Percentiles rank a stretch among this genome's conserved stretches.
Evolutionary conservation across 2,888 invertebrate genomes (phyloP).

Genomic region (Cryptus armator): DNA sequence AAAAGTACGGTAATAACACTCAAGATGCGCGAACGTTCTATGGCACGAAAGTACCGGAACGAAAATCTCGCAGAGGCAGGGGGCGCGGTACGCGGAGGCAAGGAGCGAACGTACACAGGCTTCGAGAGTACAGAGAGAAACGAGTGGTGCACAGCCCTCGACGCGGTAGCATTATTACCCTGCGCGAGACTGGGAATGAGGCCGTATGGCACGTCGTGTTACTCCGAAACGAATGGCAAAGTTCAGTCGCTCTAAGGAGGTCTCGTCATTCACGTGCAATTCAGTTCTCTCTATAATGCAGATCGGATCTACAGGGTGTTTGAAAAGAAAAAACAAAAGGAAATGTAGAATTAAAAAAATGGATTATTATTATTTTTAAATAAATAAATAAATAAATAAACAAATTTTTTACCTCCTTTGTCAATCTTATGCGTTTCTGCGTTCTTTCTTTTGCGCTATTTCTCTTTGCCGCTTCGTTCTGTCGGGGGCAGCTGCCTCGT

Average conservation of each 20-base stretch:
- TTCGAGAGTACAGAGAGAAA: conserved; percentile 27
- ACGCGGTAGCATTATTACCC: conserved; percentile 53
- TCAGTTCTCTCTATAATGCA: conserved; percentile 9
- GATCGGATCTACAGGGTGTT: conserved; percentile 4
- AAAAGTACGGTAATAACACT: conserved; percentile 14
- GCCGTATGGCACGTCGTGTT: conserved; percentile 49
- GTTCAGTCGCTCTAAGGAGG: conserved; percentile 58
- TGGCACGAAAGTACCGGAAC: conserved; percentile 37
- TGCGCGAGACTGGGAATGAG: conserved; percentile 25
- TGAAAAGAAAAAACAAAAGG: neutral
- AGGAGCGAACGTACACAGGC: conserved; percentile 32
- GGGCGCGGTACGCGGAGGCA: neutral
- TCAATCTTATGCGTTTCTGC: neutral
- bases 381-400: too few relatives aligned
- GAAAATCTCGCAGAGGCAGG: conserved; percentile 26
- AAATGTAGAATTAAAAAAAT: neutral
- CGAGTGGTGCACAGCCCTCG: conserved; percentile 39
- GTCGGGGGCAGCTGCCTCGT: neutral
- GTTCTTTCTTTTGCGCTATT: neutral
- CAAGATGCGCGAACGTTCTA: conserved; percentile 25
- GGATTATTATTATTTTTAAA: neutral
- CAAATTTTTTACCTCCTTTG: too few relatives aligned
- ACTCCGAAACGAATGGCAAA: conserved; percentile 59
- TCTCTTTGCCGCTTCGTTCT: neutral
- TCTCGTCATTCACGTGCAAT: conserved; percentile 55